Conservation (phyloP, 2,888 invertebrate genomes). For the Eupeodes luniger region DNA sequence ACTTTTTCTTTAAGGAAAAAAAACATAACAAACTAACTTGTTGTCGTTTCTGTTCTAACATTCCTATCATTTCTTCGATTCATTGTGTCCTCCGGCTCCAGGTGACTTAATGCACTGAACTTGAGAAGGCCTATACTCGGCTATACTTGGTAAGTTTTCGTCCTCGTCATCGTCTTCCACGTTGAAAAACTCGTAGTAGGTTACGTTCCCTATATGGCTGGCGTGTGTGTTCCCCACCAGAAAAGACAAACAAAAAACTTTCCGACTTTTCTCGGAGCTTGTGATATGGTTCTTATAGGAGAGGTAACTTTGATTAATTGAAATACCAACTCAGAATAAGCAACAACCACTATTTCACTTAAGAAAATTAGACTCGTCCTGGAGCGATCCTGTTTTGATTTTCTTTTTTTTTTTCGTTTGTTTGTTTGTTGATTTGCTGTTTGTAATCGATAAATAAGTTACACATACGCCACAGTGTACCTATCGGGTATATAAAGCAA, state of each 20-base stretch:
- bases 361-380: slow-evolving; percentile 66
- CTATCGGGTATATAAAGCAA: not conserved
- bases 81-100: slow-evolving; percentile 31
- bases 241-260: slow-evolving; percentile 37
- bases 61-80: slow-evolving; percentile 37
- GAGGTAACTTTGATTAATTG: slow-evolving; percentile 71
- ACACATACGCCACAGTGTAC: slow-evolving; percentile 55
- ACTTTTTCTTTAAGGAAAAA: slow-evolving; percentile 48
- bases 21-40: slow-evolving; percentile 61
- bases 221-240: not conserved
- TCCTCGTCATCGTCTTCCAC: not conserved
- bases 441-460: slow-evolving; percentile 62
- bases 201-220: not conserved
- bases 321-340: slow-evolving; percentile 52
- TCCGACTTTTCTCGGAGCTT: not conserved
- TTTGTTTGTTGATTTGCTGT: not conserved
- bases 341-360: slow-evolving; percentile 65
- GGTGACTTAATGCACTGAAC: slow-evolving; percentile 65
- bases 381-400: slow-evolving; percentile 11
- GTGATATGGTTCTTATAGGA: too few relatives aligned
- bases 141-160: not conserved
- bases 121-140: slow-evolving; percentile 23
- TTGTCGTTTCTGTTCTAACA: slow-evolving; percentile 48
- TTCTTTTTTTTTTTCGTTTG: not conserved
- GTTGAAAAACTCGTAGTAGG: too few relatives aligned